These are phyloP conservation scores for Leucophenga varia DNA, from an alignment of 1,140 invertebrate species.

Conservation along the genomic window DNA sequence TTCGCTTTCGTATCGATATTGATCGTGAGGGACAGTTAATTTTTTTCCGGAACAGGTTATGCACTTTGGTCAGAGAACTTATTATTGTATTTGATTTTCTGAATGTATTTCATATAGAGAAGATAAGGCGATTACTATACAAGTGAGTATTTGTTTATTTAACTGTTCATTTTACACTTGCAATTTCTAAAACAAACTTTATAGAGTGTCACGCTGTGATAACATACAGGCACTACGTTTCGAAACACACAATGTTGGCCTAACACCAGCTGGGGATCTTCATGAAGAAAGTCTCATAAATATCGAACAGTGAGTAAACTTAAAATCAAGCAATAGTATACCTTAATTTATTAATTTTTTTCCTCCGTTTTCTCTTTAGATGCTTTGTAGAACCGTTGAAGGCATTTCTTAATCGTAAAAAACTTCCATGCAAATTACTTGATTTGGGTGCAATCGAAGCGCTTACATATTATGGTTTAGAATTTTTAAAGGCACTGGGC, in stretches of 20 bases:
- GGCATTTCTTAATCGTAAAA: slow-evolving; percentile 39
- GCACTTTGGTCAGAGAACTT: slow-evolving; percentile 42
- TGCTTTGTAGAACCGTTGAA: slow-evolving; percentile 53
- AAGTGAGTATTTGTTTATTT: slow-evolving; percentile 36
- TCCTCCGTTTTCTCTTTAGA: slow-evolving; percentile 11
- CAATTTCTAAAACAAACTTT: too few relatives aligned
- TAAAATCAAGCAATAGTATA: not conserved
- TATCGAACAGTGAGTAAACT: slow-evolving; percentile 44
- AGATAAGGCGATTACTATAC: slow-evolving; percentile 45
- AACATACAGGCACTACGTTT: slow-evolving; percentile 47
- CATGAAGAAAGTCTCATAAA: slow-evolving; percentile 39
- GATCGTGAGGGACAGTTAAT: slow-evolving; percentile 43
- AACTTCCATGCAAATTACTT: slow-evolving; percentile 33
- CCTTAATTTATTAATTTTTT: not conserved
- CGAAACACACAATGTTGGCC: slow-evolving; percentile 46
- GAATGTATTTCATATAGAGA: slow-evolving; percentile 50
- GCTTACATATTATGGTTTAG: slow-evolving; percentile 45
- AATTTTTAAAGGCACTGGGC: slow-evolving; percentile 41
- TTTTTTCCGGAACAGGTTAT: slow-evolving; percentile 44
- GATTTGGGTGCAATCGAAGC: slow-evolving; percentile 51
- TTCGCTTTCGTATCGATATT: slow-evolving; percentile 46
- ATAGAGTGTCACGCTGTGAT: slow-evolving; percentile 50
- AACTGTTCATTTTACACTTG: too few relatives aligned
- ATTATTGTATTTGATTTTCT: slow-evolving; percentile 47
- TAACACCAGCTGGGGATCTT: slow-evolving; percentile 36